Evolutionary conservation across 2,113 vertebrate species (phyloP).

Genomic region (Oophaga pumilio): DNA sequence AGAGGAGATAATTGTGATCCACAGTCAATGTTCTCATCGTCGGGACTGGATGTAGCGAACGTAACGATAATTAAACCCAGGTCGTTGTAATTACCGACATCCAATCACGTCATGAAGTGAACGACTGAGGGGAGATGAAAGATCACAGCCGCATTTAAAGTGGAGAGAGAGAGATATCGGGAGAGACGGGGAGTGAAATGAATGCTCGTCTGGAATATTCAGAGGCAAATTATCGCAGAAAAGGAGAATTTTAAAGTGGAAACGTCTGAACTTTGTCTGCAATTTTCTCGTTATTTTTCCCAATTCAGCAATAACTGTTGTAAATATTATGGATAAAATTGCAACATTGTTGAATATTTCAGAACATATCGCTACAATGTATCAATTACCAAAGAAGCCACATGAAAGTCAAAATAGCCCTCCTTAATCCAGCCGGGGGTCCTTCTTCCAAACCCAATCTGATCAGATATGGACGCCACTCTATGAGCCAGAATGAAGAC

Average conservation of each 20-base stretch:
- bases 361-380: no score
- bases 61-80: conserved; percentile 13
- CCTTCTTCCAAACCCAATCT: no score
- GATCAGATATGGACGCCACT: no score
- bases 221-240: background rate
- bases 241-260: background rate
- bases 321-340: background rate
- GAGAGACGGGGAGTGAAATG: conserved; percentile 6
- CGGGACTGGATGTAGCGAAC: background rate
- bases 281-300: background rate
- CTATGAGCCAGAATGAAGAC: no score
- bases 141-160: background rate
- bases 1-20: background rate
- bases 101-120: background rate
- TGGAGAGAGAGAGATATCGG: background rate
- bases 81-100: conserved; percentile 2
- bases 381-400: no score
- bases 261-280: background rate
- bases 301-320: background rate
- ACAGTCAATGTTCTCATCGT: background rate
- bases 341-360: background rate
- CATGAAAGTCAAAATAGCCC: no score
- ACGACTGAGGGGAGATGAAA: background rate
- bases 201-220: background rate
- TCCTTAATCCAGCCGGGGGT: no score